Evolutionary conservation across 2,888 invertebrate genomes (phyloP).

Genomic region (Orgyia antiqua): DNA sequence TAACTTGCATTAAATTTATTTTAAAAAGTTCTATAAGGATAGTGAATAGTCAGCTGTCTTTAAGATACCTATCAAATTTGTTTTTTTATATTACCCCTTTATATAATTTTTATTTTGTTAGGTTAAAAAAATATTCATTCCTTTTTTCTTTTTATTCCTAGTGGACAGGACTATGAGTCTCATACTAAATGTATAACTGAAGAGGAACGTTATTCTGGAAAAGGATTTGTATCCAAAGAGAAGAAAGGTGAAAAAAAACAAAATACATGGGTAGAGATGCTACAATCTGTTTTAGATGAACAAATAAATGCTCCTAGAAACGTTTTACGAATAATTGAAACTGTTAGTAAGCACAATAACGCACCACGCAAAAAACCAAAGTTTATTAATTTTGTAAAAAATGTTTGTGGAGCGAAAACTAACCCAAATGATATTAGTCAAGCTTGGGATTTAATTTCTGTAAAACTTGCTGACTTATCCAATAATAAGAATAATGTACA

Average conservation of each 20-base stretch:
- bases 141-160: conserved; percentile 44
- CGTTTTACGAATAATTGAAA: conserved; percentile 80
- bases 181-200: conserved; percentile 93
- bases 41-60: no score
- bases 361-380: conserved; percentile 92
- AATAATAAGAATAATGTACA: conserved; percentile 46
- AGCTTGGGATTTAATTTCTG: conserved; percentile 82
- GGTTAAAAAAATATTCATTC: no score
- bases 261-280: conserved; percentile 87
- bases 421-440: conserved; percentile 79
- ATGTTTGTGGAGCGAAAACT: conserved; percentile 77
- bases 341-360: conserved; percentile 84
- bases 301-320: conserved; percentile 73
- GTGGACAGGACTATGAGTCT: conserved; percentile 84
- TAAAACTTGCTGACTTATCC: conserved; percentile 73
- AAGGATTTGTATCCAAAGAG: conserved; percentile 84
- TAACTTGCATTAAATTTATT: no score
- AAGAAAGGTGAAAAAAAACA: conserved; percentile 94
- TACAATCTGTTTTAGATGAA: conserved; percentile 81
- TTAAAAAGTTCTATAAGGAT: no score
- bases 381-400: conserved; percentile 87
- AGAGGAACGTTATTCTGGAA: conserved; percentile 92
- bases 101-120: no score
- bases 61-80: no score
- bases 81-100: no score